phyloP scores from a whole-genome alignment of 1,140 invertebrate species.

The Eueides isabella region DNA sequence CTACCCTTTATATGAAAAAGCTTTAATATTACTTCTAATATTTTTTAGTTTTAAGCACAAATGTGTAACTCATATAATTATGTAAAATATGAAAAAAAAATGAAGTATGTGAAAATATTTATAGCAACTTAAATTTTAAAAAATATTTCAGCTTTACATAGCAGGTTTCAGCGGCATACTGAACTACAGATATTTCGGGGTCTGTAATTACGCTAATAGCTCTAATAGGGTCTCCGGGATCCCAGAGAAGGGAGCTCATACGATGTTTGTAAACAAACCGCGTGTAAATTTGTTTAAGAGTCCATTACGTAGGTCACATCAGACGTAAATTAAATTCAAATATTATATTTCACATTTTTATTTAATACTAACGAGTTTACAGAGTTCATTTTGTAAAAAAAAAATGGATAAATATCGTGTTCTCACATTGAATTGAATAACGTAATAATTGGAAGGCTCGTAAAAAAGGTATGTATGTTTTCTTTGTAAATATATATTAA shows the following conservation, averaged over 20 bases:
- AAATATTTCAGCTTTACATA: background rate
- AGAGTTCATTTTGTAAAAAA: background rate
- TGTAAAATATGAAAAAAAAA: too few relatives aligned
- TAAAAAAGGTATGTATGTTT: background rate
- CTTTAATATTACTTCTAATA: too few relatives aligned
- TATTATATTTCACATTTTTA: slow-evolving; percentile 15
- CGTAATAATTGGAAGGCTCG: background rate
- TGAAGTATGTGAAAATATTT: background rate
- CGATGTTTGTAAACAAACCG: slow-evolving; percentile 26
- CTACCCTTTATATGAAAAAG: too few relatives aligned
- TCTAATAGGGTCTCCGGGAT: slow-evolving; percentile 27
- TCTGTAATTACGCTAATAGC: slow-evolving; percentile 36
- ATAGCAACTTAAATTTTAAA: background rate
- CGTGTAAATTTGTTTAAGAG: slow-evolving; percentile 16
- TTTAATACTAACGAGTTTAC: slow-evolving; percentile 3
- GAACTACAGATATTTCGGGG: slow-evolving; percentile 23
- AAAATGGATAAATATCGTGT: background rate
- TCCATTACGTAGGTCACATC: slow-evolving; percentile 8
- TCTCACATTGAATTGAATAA: background rate
- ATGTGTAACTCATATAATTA: too few relatives aligned
- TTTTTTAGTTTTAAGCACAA: too few relatives aligned
- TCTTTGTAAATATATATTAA: too few relatives aligned
- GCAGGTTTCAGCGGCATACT: slow-evolving; percentile 1
- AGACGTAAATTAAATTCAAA: slow-evolving; percentile 13
- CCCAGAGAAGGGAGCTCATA: slow-evolving; percentile 17